Evolutionary conservation across 92 coral and sea anemone species (phyloP).

Genomic region (Parazoanthus atlanticus): DNA sequence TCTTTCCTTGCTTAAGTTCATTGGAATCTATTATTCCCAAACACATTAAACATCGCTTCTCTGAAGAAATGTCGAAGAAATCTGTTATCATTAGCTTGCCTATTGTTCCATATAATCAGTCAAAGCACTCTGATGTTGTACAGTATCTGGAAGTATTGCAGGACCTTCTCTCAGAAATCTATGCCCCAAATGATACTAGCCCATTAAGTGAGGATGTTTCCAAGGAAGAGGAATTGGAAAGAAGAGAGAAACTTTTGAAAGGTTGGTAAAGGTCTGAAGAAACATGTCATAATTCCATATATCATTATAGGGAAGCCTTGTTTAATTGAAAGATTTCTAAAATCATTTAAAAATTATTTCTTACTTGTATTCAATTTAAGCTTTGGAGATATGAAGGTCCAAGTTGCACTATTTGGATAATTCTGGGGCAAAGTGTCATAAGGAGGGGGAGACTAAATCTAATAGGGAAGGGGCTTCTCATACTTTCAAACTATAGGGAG

Average conservation of each 20-base stretch:
- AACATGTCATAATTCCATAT: neutral
- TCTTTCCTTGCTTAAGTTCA: conserved; percentile 47
- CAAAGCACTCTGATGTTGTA: conserved; percentile 43
- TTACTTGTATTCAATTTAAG: no score
- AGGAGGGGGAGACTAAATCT: no score
- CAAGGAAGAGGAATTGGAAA: conserved; percentile 34
- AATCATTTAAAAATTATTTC: no score
- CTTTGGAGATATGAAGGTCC: no score
- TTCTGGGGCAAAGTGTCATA: no score
- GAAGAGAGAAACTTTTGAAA: conserved; percentile 11
- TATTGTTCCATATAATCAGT: conserved; percentile 33
- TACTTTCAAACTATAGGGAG: no score
- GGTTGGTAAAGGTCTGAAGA: neutral
- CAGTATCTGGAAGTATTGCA: conserved; percentile 39
- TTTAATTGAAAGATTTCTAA: neutral
- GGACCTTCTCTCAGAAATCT: conserved; percentile 21
- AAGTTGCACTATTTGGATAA: no score
- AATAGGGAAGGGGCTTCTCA: no score
- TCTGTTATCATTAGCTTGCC: conserved; percentile 53
- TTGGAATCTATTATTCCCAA: conserved; percentile 40
- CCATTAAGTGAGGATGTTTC: neutral
- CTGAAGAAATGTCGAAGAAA: conserved; percentile 53
- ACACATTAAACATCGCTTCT: conserved; percentile 43
- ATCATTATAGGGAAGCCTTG: neutral
- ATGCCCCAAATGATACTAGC: conserved; percentile 15